Base-by-base conservation (phyloP, 2,113 vertebrate species). In the Apeltes quadracus region DNA sequence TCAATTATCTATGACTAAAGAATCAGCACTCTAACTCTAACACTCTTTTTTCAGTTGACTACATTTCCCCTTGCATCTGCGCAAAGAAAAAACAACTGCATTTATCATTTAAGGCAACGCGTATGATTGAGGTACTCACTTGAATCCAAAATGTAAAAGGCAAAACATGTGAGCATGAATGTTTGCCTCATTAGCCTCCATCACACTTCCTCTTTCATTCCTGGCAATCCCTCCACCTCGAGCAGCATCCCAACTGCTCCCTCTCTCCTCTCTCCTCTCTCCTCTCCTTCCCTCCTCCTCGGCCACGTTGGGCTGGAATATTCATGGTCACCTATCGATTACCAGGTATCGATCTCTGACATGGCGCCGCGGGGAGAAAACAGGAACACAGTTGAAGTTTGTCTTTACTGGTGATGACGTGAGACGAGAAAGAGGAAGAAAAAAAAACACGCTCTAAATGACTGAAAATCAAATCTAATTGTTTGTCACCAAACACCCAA, bases 311-410 rank as follows among this genome's bases (percentile, higher is more conserved):
- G 72, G 76, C 87, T 84, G 73, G 79, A 90, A 90, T 92, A 91
- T 93, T 93, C 91, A 91, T 86, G 89, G 81, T 88, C 87, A 89
- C 90, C 80, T 78, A 93, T 94, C 66, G 93, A 94, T 92, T 84
- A 87, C 80, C 23, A 46, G 64, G 72, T 87, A 93, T 93, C 89
- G 92, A 94, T 93, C 86, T 70, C 69, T 54, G 79, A 75, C 79
- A 2, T 23, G 73, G 78, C 78, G 79, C 84, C 75, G 68, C 78
- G 20, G 22, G 72, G 79, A 88, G 84, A 76, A 66, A 82, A 75
- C 61, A 32, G 72, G 75, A 72, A 75, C 46, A 55, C 50, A 73
- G 76, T 81, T 29, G 38, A 41, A 75, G 46, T 91, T 92, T 85
- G 69, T 38, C 63, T 27, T 61, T 29, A 23, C 39, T 34, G 50